phyloP scores from a whole-genome alignment of 2,888 invertebrate species.

The Ypsolopha scabrella region DNA sequence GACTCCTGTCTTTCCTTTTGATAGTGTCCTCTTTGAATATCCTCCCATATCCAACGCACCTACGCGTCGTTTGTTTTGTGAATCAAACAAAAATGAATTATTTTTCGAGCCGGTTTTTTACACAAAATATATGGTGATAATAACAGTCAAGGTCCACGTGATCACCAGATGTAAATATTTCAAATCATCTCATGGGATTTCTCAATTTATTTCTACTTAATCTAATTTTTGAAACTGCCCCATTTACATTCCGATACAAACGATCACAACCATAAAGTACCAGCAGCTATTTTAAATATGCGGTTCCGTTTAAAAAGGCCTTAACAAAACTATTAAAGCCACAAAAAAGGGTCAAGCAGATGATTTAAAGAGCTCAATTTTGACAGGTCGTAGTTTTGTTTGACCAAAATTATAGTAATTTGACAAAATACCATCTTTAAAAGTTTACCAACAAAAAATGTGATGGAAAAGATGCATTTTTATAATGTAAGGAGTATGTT shows the following conservation, averaged over 20 bases:
- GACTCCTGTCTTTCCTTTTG: too few species aligned
- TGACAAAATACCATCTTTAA: conserved; percentile 64
- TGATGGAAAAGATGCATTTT: conserved; percentile 33
- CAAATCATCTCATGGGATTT: conserved; percentile 5
- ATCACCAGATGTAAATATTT: not conserved
- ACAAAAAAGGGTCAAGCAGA: conserved; percentile 57
- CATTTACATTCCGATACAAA: too few species aligned
- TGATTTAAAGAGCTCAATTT: conserved; percentile 66
- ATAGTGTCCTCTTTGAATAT: too few species aligned
- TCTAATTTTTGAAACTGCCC: not conserved
- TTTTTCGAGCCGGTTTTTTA: too few species aligned
- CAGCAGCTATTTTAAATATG: conserved; percentile 58
- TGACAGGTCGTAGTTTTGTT: conserved; percentile 66
- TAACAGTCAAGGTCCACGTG: not conserved
- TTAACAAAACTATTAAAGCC: conserved; percentile 63
- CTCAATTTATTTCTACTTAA: conserved; percentile 22
- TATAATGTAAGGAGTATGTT: conserved; percentile 42
- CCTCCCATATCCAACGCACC: too few species aligned
- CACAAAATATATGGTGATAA: too few species aligned
- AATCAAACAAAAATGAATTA: too few species aligned
- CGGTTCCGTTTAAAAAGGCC: conserved; percentile 57
- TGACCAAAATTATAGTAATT: conserved; percentile 67
- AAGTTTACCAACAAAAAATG: conserved; percentile 37
- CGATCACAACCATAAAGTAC: conserved; percentile 45
- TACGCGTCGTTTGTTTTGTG: too few species aligned